Evolutionary conservation across 2,113 vertebrate species (phyloP).

Genomic region (Onychostruthus taczanowskii): DNA sequence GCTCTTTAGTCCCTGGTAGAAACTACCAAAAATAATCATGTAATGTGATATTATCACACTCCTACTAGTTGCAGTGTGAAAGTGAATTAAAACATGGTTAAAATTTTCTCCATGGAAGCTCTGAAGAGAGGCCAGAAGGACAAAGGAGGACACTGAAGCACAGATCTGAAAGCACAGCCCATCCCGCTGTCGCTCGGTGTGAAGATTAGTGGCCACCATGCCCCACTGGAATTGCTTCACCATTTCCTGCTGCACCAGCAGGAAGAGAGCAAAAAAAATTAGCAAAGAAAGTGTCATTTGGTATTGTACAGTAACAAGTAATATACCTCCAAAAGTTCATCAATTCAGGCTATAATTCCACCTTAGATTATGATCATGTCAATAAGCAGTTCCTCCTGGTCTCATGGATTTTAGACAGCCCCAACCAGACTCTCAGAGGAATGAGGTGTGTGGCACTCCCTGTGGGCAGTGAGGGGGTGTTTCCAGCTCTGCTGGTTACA

Average conservation of each 20-base stretch:
- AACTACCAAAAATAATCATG: background rate
- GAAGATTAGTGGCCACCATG: background rate
- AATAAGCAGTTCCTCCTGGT: background rate
- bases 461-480: slow-evolving; percentile 26
- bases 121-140: background rate
- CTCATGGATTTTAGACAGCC: background rate
- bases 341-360: background rate
- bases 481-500: background rate
- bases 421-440: background rate
- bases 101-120: background rate
- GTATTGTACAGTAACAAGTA: background rate
- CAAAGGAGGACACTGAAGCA: background rate
- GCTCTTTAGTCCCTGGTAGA: background rate
- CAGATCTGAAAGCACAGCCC: background rate
- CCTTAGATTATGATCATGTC: background rate
- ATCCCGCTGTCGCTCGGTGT: background rate
- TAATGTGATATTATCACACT: background rate
- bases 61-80: background rate
- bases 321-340: background rate
- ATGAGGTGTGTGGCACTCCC: background rate
- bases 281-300: background rate
- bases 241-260: background rate
- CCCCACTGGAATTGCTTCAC: background rate
- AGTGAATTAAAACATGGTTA: background rate
- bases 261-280: background rate